Percentiles rank a stretch among this genome's conserved stretches.
Conservation (phyloP, 1,140 invertebrate species). For the Adoxophyes honmai region DNA sequence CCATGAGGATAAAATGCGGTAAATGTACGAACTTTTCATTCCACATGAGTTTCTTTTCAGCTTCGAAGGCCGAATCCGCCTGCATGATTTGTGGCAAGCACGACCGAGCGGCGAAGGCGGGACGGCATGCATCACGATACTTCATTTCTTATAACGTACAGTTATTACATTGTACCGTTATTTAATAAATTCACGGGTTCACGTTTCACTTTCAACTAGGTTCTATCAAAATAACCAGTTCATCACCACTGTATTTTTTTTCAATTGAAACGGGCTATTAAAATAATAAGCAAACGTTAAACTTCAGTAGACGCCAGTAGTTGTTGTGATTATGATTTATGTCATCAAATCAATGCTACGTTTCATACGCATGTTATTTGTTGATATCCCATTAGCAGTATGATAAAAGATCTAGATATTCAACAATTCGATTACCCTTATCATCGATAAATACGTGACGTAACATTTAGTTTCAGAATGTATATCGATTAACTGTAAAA, state of each 20-base stretch:
- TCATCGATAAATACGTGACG: background rate
- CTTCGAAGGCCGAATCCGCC: constrained; percentile 48
- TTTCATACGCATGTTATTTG: background rate
- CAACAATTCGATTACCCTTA: constrained; percentile 1
- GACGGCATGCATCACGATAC: constrained; percentile 44
- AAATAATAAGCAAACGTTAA: background rate
- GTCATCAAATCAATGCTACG: background rate
- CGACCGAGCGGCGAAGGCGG: constrained; percentile 27
- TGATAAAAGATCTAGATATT: constrained; percentile 1
- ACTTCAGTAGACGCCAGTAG: background rate
- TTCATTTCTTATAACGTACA: constrained; percentile 23
- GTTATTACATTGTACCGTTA: background rate
- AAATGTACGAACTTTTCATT: constrained; percentile 50
- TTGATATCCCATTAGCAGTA: background rate
- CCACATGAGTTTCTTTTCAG: constrained; percentile 46
- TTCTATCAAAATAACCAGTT: background rate
- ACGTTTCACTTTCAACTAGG: too few species aligned
- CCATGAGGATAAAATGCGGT: background rate
- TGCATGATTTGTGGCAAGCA: constrained; percentile 54
- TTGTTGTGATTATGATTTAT: constrained; percentile 4
- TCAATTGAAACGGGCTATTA: background rate
- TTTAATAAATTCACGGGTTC: too few species aligned
- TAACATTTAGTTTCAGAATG: background rate
- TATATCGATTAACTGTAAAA: too few species aligned
- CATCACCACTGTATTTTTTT: background rate